Percentiles rank a stretch among this genome's conserved stretches.
Evolutionary conservation across 2,888 invertebrate genomes (phyloP).

Genomic region (Bellardia bayeri): DNA sequence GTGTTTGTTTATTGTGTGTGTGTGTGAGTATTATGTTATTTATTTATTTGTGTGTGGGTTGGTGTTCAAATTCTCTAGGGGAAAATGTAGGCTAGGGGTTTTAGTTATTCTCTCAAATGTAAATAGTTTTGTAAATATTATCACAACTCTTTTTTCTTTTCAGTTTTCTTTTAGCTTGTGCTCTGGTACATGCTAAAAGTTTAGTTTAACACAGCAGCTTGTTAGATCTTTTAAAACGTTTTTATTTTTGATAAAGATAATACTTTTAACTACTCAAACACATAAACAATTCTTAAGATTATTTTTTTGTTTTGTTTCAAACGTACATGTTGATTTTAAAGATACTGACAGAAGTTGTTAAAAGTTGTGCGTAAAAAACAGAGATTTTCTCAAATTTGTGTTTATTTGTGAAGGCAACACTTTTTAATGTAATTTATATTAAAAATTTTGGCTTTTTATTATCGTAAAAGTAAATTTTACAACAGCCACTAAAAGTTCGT

Average conservation of each 20-base stretch:
- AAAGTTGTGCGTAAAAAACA: constrained; percentile 42
- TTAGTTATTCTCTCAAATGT: constrained; percentile 74
- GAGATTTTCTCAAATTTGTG: constrained; percentile 37
- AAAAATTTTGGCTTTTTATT: constrained; percentile 15
- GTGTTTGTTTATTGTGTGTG: constrained; percentile 44
- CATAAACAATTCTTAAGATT: constrained; percentile 55
- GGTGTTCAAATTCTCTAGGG: not conserved
- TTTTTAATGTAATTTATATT: constrained; percentile 8
- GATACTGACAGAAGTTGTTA: constrained; percentile 56
- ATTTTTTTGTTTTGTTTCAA: constrained; percentile 46
- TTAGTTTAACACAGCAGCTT: constrained; percentile 56
- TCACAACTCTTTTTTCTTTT: constrained; percentile 77
- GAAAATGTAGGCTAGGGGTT: not conserved
- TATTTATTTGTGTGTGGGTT: constrained; percentile 39
- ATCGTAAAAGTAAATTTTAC: not conserved
- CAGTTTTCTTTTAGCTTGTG: constrained; percentile 5
- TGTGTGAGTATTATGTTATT: constrained; percentile 52
- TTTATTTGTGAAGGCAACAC: not conserved
- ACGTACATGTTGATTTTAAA: constrained; percentile 44
- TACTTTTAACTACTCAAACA: constrained; percentile 59
- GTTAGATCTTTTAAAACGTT: not conserved
- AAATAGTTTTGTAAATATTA: constrained; percentile 83
- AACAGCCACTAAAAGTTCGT: not conserved
- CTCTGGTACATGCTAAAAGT: constrained; percentile 51
- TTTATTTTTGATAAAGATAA: constrained; percentile 24